These are phyloP conservation scores for Anser brachyrhynchus DNA, from an alignment of 2,113 vertebrate genomes.

Conservation along the genomic window DNA sequence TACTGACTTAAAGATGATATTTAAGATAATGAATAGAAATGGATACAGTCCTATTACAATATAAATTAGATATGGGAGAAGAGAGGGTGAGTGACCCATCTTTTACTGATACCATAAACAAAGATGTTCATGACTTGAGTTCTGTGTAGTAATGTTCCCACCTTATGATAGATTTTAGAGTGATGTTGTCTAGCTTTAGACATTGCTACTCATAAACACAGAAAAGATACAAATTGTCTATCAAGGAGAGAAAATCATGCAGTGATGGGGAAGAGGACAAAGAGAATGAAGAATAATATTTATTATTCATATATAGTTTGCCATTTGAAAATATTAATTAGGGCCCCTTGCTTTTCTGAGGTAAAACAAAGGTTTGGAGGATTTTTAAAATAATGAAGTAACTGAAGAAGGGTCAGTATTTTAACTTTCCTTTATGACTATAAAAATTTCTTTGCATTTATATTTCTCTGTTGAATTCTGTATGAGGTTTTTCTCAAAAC, in stretches of 20 bases:
- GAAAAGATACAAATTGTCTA: not conserved
- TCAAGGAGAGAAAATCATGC: not conserved
- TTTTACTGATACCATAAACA: not conserved
- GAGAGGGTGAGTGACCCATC: not conserved
- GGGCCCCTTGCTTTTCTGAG: not conserved
- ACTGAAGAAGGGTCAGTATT: not conserved
- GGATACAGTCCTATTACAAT: not conserved
- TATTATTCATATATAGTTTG: not conserved
- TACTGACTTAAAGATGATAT: not conserved
- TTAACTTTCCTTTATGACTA: not conserved
- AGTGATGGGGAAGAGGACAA: not conserved
- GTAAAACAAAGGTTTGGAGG: not conserved
- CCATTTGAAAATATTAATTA: not conserved
- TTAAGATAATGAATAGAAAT: not conserved
- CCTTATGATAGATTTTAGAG: not conserved
- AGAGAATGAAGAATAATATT: not conserved
- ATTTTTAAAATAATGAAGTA: not conserved
- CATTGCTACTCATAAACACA: not conserved
- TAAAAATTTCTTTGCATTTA: not conserved
- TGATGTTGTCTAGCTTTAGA: not conserved
- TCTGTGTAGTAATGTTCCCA: not conserved
- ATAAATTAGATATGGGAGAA: not conserved
- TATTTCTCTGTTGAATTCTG: not conserved
- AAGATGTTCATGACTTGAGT: not conserved
- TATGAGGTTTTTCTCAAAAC: not conserved